Conservation (phyloP, 2,888 invertebrate genomes). For the Zaprionus lineosus region DNA sequence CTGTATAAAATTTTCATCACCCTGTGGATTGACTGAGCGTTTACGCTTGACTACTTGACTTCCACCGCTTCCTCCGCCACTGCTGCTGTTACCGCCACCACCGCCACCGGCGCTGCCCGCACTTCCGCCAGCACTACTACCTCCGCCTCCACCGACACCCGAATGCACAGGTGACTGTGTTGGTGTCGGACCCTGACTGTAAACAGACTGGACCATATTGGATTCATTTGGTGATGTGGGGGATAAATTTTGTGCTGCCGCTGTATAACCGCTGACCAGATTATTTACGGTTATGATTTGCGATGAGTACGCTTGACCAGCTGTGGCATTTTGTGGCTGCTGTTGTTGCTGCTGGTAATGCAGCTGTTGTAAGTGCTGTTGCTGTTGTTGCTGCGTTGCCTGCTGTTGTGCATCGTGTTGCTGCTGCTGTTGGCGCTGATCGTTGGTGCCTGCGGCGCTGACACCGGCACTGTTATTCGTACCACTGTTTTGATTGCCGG, state of each 20-base stretch:
- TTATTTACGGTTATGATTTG: slow-evolving; percentile 83
- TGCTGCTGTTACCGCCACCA: slow-evolving; percentile 47
- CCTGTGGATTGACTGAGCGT: slow-evolving; percentile 90
- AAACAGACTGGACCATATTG: slow-evolving; percentile 84
- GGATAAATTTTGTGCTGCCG: slow-evolving; percentile 84
- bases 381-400: slow-evolving; percentile 73
- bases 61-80: slow-evolving; percentile 37
- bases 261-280: slow-evolving; percentile 84
- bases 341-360: slow-evolving; percentile 74
- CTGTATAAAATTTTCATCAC: slow-evolving; percentile 91
- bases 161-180: slow-evolving; percentile 82
- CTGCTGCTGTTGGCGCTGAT: slow-evolving; percentile 66
- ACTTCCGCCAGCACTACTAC: slow-evolving; percentile 63
- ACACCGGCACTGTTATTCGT: slow-evolving; percentile 72
- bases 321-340: slow-evolving; percentile 70
- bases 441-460: slow-evolving; percentile 68
- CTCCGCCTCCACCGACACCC: slow-evolving; percentile 80
- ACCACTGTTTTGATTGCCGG: slow-evolving; percentile 79
- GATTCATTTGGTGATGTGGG: slow-evolving; percentile 85
- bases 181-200: slow-evolving; percentile 83
- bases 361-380: slow-evolving; percentile 66
- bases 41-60: slow-evolving; percentile 85
- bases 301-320: slow-evolving; percentile 80
- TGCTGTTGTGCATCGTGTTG: slow-evolving; percentile 74
- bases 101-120: slow-evolving; percentile 68